Percentiles rank a stretch among this genome's conserved stretches.
Evolutionary conservation across 2,888 invertebrate species (phyloP).

Genomic region (Peribatodes rhomboidaria): DNA sequence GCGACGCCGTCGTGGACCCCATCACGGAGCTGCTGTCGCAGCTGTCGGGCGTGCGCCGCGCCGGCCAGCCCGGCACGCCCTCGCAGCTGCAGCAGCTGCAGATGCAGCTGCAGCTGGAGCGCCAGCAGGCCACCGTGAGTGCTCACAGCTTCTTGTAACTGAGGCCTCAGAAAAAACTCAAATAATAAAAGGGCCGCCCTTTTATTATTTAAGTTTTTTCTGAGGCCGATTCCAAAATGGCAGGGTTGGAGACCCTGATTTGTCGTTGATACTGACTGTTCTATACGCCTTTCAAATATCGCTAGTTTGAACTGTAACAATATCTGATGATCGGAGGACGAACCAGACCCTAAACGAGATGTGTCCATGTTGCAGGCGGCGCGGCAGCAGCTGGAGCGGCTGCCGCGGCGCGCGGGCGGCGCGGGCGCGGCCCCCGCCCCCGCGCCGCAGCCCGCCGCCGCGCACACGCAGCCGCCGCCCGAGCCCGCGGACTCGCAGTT

Average conservation of each 20-base stretch:
- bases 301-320: too few species aligned
- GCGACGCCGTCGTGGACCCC: constrained; percentile 98
- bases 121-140: constrained; percentile 90
- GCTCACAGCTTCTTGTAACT: too few species aligned
- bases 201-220: too few species aligned
- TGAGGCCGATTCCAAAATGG: too few species aligned
- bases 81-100: constrained; percentile 97
- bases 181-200: too few species aligned
- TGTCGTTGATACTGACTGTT: too few species aligned
- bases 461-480: constrained; percentile 72
- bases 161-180: too few species aligned
- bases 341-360: too few species aligned
- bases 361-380: too few species aligned
- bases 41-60: constrained; percentile 96
- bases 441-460: constrained; percentile 65
- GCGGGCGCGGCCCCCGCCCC: constrained; percentile 86
- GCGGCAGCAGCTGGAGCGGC: constrained; percentile 95
- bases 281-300: too few species aligned
- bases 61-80: constrained; percentile 87
- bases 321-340: too few species aligned
- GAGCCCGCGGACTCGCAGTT: constrained; percentile 70
- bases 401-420: constrained; percentile 92
- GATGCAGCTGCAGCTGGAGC: constrained; percentile 97
- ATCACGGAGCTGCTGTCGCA: constrained; percentile 98
- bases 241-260: too few species aligned